Conservation (phyloP, 2,888 invertebrate species). For the Sinotaia quadrata region DNA sequence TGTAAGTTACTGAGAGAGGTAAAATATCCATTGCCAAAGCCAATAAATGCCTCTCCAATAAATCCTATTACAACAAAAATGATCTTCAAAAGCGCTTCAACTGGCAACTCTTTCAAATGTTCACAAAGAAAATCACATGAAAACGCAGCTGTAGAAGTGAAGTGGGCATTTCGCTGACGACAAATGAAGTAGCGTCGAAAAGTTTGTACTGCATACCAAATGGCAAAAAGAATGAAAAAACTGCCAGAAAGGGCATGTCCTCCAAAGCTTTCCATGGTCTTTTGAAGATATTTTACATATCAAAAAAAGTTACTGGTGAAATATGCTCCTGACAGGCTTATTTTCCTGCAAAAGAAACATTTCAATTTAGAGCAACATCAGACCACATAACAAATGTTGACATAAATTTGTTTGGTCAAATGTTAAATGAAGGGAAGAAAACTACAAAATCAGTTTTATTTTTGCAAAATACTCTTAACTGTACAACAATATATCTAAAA, state of each 20-base stretch:
- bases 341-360: too few species aligned
- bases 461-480: too few species aligned
- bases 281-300: too few species aligned
- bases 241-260: conserved; percentile 35
- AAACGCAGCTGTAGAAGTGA: conserved; percentile 24
- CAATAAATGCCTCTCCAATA: conserved; percentile 50
- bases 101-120: conserved; percentile 22
- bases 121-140: conserved; percentile 32
- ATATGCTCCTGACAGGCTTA: too few species aligned
- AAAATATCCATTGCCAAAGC: conserved; percentile 67
- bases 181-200: conserved; percentile 28
- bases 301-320: too few species aligned
- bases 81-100: conserved; percentile 51
- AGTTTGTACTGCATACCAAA: conserved; percentile 33
- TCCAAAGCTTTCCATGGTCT: conserved; percentile 33
- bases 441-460: too few species aligned
- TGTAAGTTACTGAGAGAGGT: conserved; percentile 72
- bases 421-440: too few species aligned
- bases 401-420: too few species aligned
- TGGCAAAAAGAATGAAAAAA: conserved; percentile 32
- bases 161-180: conserved; percentile 22
- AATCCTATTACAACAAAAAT: conserved; percentile 48
- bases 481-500: too few species aligned
- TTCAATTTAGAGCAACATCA: too few species aligned
- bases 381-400: too few species aligned